These are phyloP conservation scores for Drosophila atripex DNA, from an alignment of 2,888 invertebrate genomes.

Conservation along the genomic window DNA sequence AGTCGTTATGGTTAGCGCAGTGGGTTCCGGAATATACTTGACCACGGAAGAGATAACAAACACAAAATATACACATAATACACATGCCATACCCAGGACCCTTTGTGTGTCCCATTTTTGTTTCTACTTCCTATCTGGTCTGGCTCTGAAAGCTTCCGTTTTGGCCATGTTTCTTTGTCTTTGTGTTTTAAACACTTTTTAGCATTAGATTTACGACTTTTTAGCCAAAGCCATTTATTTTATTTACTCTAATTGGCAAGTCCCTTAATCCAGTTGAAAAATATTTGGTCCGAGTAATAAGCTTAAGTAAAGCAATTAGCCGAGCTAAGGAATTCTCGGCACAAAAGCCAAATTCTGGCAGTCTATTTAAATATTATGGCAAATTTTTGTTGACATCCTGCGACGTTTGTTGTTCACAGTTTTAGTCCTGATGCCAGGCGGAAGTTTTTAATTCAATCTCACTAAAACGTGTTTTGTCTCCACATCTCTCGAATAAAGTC, in stretches of 20 bases:
- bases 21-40: constrained; percentile 25
- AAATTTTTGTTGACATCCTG: constrained; percentile 18
- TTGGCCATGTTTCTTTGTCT: constrained; percentile 7
- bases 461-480: constrained; percentile 30
- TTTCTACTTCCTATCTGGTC: not conserved
- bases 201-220: constrained; percentile 7
- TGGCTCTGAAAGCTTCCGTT: constrained; percentile 9
- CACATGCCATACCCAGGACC: constrained; percentile 1
- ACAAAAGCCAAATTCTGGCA: not conserved
- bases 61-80: constrained; percentile 2
- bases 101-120: not conserved
- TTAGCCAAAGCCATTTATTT: not conserved
- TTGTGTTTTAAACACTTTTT: not conserved
- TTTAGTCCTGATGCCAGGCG: constrained; percentile 23
- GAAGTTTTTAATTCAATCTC: constrained; percentile 59
- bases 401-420: constrained; percentile 13
- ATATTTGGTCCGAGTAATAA: not conserved
- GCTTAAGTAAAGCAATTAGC: constrained; percentile 26
- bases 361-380: not conserved
- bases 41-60: constrained; percentile 23
- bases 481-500: constrained; percentile 26
- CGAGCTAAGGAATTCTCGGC: constrained; percentile 4
- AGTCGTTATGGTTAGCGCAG: constrained; percentile 12
- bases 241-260: not conserved
- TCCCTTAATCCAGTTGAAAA: not conserved